Conservation (phyloP, 2,888 invertebrate genomes). For the Eugnorisma glareosa region DNA sequence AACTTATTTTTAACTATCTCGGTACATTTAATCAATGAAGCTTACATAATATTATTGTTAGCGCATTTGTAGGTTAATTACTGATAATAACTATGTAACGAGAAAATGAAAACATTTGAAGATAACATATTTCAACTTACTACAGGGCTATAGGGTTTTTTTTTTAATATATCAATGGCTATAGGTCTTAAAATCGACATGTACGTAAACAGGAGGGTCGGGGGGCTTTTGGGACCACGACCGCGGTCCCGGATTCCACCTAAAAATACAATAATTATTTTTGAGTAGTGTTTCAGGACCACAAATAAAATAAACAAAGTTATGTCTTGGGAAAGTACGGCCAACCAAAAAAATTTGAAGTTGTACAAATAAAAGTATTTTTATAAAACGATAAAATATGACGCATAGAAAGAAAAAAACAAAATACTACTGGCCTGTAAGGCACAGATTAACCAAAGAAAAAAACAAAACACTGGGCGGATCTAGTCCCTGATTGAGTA, state of each 20-base stretch:
- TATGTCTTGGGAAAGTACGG: too few relatives aligned
- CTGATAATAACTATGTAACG: conserved; percentile 16
- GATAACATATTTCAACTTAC: conserved; percentile 33
- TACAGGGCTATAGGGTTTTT: too few relatives aligned
- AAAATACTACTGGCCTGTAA: not conserved
- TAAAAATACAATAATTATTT: too few relatives aligned
- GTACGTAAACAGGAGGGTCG: conserved; percentile 35
- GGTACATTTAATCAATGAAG: conserved; percentile 19
- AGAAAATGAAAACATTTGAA: conserved; percentile 35
- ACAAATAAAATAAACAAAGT: too few relatives aligned
- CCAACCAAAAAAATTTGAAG: too few relatives aligned
- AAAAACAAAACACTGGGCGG: not conserved
- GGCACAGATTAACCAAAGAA: not conserved
- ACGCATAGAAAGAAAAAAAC: not conserved
- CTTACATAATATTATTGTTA: conserved; percentile 52
- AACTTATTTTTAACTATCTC: conserved; percentile 10
- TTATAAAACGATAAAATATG: too few relatives aligned
- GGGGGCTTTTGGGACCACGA: too few relatives aligned
- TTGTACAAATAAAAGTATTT: too few relatives aligned
- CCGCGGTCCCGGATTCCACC: too few relatives aligned
- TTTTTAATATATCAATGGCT: too few relatives aligned
- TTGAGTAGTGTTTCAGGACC: too few relatives aligned
- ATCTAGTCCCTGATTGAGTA: not conserved
- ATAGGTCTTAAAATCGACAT: conserved; percentile 8
- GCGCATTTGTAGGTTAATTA: conserved; percentile 19